Percentiles rank a stretch among this genome's conserved stretches.
Conservation (phyloP, 2,113 vertebrate species). For the Rana temporaria region DNA sequence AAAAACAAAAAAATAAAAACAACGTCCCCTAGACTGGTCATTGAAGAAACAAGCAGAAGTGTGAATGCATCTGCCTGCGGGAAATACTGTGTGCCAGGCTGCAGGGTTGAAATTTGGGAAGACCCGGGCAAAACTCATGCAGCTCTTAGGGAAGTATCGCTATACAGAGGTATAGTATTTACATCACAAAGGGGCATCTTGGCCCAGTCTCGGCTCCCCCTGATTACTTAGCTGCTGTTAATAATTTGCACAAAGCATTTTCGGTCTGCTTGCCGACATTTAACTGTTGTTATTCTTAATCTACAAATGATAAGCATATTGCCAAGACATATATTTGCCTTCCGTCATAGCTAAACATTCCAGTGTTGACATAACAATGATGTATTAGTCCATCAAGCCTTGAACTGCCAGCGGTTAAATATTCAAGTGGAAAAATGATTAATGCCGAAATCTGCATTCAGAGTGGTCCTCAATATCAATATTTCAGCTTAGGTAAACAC, state of each 20-base stretch:
- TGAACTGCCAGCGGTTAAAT: slow-evolving; percentile 60
- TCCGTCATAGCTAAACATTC: slow-evolving; percentile 63
- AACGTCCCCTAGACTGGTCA: too few relatives aligned
- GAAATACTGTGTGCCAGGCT: too few relatives aligned
- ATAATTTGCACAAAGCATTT: slow-evolving; percentile 15
- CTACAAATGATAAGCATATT: neutral
- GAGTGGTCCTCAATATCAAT: slow-evolving; percentile 72
- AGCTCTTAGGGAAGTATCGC: too few relatives aligned
- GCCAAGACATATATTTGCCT: slow-evolving; percentile 67
- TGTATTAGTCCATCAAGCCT: slow-evolving; percentile 66
- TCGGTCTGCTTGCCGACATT: neutral
- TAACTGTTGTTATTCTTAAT: slow-evolving; percentile 24
- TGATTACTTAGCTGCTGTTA: neutral
- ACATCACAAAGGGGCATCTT: neutral
- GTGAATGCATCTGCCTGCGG: too few relatives aligned
- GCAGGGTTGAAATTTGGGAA: too few relatives aligned
- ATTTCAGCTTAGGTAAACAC: slow-evolving; percentile 80
- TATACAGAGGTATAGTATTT: too few relatives aligned
- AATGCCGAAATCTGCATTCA: slow-evolving; percentile 74
- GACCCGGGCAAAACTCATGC: too few relatives aligned
- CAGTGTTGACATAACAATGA: slow-evolving; percentile 71
- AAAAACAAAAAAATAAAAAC: too few relatives aligned
- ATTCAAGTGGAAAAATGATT: slow-evolving; percentile 66
- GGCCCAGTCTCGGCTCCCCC: neutral
- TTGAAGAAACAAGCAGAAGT: too few relatives aligned